Base-by-base conservation (phyloP, 2,113 vertebrate genomes). In the Neotragus pygmaeus region DNA sequence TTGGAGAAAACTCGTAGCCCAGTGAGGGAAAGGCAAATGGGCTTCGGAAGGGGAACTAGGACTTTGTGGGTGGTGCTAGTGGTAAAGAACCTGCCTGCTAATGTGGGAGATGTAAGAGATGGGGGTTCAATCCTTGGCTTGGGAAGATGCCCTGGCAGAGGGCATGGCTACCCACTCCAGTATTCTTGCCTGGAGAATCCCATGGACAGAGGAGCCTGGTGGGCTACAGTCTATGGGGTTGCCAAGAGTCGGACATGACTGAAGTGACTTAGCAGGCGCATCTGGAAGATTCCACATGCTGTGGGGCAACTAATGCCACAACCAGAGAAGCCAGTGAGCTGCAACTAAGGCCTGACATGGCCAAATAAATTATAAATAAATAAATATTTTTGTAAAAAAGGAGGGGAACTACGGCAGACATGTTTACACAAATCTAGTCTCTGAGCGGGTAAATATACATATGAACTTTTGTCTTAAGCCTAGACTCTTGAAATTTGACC, bases 321-420 rank as follows among this genome's bases (percentile, higher is more conserved):
- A 39, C 66, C 66, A 70, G 66, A 70, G 66, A 70, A 39, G n/a
- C 9, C 66, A 70, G 19, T 75, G 70, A 25, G 39, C 70, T 75
- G 36, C 70, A 27, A 14, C 23, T 43, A 43, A 75, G 70, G 12
- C 70, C 23, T 25, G 36, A 75, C 36, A 75, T 1, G 23, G 70
- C 23, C 70, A 75, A 75, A 75, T 75, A 43, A 75, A 43, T 75
- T 27, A 75, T 43, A 43, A 43, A 27, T 25, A 6, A 43, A 75
- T 43, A 43, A 43, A 27, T 4, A 27, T 43, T 27, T 43, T 43
- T 43, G 39, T 75, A 7, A 15, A 75, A 70, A 70, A 39, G 19
- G 66, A 75, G 23, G 70, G 23, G 11, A 75, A 27, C 36, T 43
- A 27, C 0, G n/a, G 10, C n/a, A 83, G 55, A 13, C 0, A 1